Evolutionary conservation across 2,888 invertebrate species (phyloP), one percentile per base, ranked within the genome.

Genomic region (Mesorhabditis belari): DNA sequence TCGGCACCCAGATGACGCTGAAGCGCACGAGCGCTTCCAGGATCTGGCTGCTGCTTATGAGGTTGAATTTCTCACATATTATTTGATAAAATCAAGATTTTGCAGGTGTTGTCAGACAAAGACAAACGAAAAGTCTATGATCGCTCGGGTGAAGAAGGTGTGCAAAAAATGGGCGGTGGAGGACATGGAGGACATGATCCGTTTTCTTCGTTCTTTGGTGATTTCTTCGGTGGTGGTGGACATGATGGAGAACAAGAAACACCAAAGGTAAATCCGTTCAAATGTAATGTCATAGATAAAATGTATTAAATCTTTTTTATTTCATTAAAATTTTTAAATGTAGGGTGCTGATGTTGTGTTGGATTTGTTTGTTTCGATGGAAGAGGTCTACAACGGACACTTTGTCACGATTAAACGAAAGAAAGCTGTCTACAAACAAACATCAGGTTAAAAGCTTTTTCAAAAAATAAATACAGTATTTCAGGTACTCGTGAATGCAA

Each of bases 81-180:
- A n/a, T n/a, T n/a, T n/a, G n/a, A n/a, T n/a, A n/a, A 4, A 25
- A 19, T 12, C 4, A 23, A 12, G 21, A 21, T 49, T 49, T 44
- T 67, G 19, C 62, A 85, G 84, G 84, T 92, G 1, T 85, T 96
- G 2, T 89, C 92, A 0, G 94, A 96, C 82, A 82, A 88, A 0
- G 93, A 95, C 58, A 95, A 95, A 81, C 86, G 96, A 60, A 90
- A 92, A 82, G 87, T 89, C 62, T 98, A 96, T 81, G 95, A 98
- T 82, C 87, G 89, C 72, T 92, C 92, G 82, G 98, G 98, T 2
- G 98, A 98, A 82, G 95, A 98, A 71, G 96, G 96, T 76, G 84
- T 96, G 29, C 90, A 92, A 79, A 92, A 92, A 82, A 93, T 94
- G 81, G 92, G 81, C 50, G 88, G 88, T 74, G 88, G 51, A 2